phyloP scores from a whole-genome alignment of 2,797 vertebrate genomes.

The Anabas testudineus region DNA sequence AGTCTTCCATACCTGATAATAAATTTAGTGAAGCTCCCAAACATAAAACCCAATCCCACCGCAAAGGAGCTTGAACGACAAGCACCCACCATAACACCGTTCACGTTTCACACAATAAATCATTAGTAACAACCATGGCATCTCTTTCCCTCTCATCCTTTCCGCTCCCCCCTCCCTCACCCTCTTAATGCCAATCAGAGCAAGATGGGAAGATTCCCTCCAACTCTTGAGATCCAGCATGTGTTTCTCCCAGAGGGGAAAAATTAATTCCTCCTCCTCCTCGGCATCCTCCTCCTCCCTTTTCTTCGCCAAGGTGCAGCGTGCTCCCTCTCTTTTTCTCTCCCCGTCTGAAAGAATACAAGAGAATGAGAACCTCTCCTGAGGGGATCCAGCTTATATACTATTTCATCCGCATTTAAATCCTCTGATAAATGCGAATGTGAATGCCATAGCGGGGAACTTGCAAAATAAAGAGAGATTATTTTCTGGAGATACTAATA shows the following conservation, averaged over 20 bases:
- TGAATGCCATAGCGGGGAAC: slow-evolving; percentile 84
- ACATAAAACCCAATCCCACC: slow-evolving; percentile 18
- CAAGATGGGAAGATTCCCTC: slow-evolving; percentile 85
- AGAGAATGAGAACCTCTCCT: slow-evolving; percentile 86
- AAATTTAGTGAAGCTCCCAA: slow-evolving; percentile 16
- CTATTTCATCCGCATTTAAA: slow-evolving; percentile 89
- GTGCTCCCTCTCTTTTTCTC: slow-evolving; percentile 77
- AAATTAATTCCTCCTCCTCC: slow-evolving; percentile 90
- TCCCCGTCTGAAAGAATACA: slow-evolving; percentile 80
- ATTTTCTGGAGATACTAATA: slow-evolving; percentile 89
- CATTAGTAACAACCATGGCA: slow-evolving; percentile 80
- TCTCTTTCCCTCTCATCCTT: slow-evolving; percentile 69
- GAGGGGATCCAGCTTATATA: slow-evolving; percentile 88
- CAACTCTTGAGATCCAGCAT: slow-evolving; percentile 84
- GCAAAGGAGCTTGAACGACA: slow-evolving; percentile 51
- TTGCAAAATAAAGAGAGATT: slow-evolving; percentile 86
- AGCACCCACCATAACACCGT: slow-evolving; percentile 65
- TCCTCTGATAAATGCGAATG: slow-evolving; percentile 86
- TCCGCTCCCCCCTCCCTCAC: slow-evolving; percentile 43
- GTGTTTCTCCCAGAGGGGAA: slow-evolving; percentile 87
- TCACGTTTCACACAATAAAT: slow-evolving; percentile 82
- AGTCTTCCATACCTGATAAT: slow-evolving; percentile 29
- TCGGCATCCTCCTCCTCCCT: slow-evolving; percentile 80
- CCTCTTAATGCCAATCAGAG: slow-evolving; percentile 85
- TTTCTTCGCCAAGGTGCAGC: slow-evolving; percentile 85